A percentile compares a stretch with the other conserved stretches of the same genome.
Evolutionary conservation across 2,113 vertebrate genomes (phyloP).

Genomic region (Alces alces): DNA sequence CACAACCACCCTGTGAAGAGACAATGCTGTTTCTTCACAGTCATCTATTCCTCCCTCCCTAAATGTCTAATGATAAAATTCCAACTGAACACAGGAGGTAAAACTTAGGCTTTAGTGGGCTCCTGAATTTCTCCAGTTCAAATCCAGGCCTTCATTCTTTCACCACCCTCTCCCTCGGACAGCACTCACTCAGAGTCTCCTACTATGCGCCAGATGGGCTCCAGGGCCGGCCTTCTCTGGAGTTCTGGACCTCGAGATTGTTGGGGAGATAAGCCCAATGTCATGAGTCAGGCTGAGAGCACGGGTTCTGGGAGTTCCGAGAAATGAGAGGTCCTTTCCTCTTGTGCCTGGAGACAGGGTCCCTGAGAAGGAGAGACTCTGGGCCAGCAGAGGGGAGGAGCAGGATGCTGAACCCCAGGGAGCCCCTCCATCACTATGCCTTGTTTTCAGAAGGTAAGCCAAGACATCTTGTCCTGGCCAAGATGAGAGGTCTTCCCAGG

Average conservation of each 20-base stretch:
- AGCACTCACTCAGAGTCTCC: not conserved
- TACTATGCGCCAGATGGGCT: not conserved
- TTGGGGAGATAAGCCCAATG: not conserved
- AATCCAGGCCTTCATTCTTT: not conserved
- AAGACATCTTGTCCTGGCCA: not conserved
- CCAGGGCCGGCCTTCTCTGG: not conserved
- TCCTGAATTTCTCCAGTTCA: not conserved
- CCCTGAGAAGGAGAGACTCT: not conserved
- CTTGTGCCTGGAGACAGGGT: not conserved
- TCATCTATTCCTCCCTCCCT: not conserved
- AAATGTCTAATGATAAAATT: not conserved
- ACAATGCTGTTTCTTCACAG: not conserved
- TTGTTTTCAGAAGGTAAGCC: not conserved
- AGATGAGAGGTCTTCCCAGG: not conserved
- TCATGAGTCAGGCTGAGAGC: not conserved
- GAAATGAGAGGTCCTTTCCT: not conserved
- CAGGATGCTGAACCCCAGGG: not conserved
- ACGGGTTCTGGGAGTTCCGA: not conserved
- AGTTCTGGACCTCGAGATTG: not conserved
- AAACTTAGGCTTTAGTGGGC: not conserved
- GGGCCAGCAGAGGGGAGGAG: not conserved
- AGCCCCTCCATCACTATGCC: not conserved
- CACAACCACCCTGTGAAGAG: not conserved
- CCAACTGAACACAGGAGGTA: not conserved
- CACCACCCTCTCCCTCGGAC: not conserved